A percentile compares a stretch with the other conserved stretches of the same genome.
phyloP scores from a whole-genome alignment of 2,113 vertebrate genomes.

The Corythornis madagascariensis region DNA sequence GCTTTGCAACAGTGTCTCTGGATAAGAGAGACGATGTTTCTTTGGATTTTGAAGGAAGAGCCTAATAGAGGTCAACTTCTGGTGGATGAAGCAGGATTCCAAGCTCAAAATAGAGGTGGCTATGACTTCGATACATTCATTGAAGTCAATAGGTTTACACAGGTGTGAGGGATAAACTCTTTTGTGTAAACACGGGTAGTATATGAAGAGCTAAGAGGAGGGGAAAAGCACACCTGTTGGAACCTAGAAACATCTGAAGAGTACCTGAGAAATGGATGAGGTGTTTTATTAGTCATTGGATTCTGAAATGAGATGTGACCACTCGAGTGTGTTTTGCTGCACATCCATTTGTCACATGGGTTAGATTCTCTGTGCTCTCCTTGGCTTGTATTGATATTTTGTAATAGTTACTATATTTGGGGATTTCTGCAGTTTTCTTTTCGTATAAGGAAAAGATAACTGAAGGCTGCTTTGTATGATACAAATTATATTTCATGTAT shows the following conservation, averaged over 20 bases:
- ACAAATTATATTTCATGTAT: neutral
- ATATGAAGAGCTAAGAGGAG: neutral
- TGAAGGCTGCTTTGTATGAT: neutral
- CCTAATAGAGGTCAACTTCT: neutral
- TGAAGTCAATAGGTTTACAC: neutral
- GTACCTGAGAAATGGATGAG: rapidly evolving
- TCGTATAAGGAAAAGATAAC: neutral
- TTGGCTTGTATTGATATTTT: neutral
- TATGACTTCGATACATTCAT: neutral
- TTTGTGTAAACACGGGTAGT: neutral
- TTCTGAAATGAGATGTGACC: neutral
- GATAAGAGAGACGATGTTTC: neutral
- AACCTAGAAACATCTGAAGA: neutral
- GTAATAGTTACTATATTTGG: neutral
- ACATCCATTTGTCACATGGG: neutral
- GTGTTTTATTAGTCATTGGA: neutral
- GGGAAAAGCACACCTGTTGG: neutral
- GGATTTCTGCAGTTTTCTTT: neutral
- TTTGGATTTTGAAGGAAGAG: neutral
- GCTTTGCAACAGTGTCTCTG: neutral
- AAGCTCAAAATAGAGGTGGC: neutral
- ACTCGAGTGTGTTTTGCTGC: neutral
- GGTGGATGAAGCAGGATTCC: neutral
- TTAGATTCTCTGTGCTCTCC: neutral
- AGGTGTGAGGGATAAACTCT: neutral